phyloP scores from a whole-genome alignment of 2,888 invertebrate species.

The Drosophila antonietae region DNA sequence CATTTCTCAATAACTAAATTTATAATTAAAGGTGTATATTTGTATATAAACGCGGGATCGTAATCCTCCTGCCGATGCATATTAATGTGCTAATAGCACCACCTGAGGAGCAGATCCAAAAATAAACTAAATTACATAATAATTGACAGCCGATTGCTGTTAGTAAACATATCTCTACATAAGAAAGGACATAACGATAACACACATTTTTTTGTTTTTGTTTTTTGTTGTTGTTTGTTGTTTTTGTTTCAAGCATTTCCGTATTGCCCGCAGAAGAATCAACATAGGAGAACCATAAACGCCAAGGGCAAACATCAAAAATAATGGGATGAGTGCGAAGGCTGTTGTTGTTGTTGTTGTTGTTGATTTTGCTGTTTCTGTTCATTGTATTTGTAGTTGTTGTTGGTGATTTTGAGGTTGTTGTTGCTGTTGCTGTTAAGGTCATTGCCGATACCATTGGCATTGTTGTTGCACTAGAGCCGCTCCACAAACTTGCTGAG shows the following conservation, averaged over 20 bases:
- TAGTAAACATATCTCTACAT: constrained; percentile 38
- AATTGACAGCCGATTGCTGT: constrained; percentile 36
- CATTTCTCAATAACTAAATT: constrained; percentile 27
- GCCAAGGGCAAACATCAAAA: constrained; percentile 43
- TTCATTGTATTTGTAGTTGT: constrained; percentile 33
- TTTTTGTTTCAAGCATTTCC: not conserved
- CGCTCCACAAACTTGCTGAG: constrained; percentile 97
- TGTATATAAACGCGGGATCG: constrained; percentile 22
- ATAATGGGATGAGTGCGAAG: constrained; percentile 41
- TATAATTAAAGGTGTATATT: constrained; percentile 16
- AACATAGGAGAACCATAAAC: constrained; percentile 10
- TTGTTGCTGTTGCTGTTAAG: constrained; percentile 38
- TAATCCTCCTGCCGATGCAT: constrained; percentile 16
- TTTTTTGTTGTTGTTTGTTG: not conserved
- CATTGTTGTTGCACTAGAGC: constrained; percentile 89
- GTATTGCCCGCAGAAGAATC: constrained; percentile 10
- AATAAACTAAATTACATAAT: constrained; percentile 41
- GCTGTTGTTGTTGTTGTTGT: constrained; percentile 12
- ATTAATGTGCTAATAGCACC: constrained; percentile 20
- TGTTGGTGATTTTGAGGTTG: constrained; percentile 15
- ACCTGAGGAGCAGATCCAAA: constrained; percentile 6
- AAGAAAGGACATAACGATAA: constrained; percentile 51
- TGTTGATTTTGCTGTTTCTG: constrained; percentile 17
- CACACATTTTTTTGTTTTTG: constrained; percentile 26
- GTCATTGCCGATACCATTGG: constrained; percentile 27